phyloP scores from a whole-genome alignment of 2,113 vertebrate genomes.

The Dendrocopos noguchii region DNA sequence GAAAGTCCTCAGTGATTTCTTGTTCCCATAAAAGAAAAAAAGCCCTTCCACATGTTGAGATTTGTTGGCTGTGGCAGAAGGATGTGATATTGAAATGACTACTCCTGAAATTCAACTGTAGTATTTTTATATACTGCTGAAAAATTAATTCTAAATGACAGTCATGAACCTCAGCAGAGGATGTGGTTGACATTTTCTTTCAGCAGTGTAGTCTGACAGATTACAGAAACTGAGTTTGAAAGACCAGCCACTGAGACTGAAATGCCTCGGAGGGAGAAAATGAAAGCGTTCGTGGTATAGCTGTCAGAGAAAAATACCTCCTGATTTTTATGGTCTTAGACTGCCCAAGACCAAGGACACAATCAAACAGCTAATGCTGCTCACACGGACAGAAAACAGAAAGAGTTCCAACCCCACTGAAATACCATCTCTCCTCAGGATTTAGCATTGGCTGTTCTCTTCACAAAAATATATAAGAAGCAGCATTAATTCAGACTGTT shows the following conservation, averaged over 20 bases:
- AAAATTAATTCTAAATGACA: constrained; percentile 56
- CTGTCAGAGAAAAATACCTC: background rate
- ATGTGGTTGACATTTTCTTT: constrained; percentile 39
- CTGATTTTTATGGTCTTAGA: constrained; percentile 17
- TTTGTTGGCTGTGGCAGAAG: background rate
- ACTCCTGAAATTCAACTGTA: background rate
- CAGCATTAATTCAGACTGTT: background rate
- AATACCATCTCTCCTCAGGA: background rate
- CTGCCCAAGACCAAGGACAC: background rate
- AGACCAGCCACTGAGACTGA: background rate
- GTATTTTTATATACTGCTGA: background rate
- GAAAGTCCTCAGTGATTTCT: background rate
- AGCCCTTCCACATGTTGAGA: background rate
- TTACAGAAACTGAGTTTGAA: constrained; percentile 44
- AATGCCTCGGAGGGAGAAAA: constrained; percentile 32
- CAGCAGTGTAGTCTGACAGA: constrained; percentile 20
- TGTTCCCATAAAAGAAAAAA: background rate
- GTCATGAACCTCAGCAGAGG: constrained; percentile 5
- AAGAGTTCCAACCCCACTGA: background rate
- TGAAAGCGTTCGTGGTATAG: background rate
- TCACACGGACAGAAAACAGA: background rate
- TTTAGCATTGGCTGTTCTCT: background rate
- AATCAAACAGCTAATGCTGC: background rate
- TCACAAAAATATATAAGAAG: background rate
- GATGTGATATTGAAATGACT: background rate